These are phyloP conservation scores for Coboldia fuscipes DNA, from an alignment of 1,140 invertebrate genomes.

Conservation along the genomic window DNA sequence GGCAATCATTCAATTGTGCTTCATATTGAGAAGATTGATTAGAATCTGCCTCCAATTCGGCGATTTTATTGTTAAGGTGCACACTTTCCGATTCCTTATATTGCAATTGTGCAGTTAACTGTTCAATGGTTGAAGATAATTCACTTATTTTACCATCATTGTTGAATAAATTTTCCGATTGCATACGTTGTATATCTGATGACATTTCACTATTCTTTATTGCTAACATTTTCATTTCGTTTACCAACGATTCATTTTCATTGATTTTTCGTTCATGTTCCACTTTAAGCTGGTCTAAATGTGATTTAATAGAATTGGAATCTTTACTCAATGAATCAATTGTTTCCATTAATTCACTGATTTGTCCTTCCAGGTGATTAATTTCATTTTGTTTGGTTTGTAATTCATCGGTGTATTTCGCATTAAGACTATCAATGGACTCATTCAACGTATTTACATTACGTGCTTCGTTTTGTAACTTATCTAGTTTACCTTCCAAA, in stretches of 20 bases:
- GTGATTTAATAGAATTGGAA: conserved; percentile 1
- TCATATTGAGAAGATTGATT: conserved; percentile 19
- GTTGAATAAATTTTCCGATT: conserved; percentile 1
- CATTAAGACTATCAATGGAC: background rate
- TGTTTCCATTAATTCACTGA: conserved; percentile 6
- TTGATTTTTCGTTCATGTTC: conserved; percentile 6
- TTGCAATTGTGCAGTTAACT: conserved; percentile 11
- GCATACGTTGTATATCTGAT: background rate
- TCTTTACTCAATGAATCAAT: conserved; percentile 4
- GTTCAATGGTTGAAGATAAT: conserved; percentile 7
- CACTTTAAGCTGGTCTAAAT: conserved; percentile 5
- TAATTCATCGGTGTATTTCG: background rate
- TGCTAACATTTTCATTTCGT: conserved; percentile 7
- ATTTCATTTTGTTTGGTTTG: no score
- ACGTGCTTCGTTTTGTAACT: background rate
- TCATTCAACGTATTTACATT: conserved; percentile 6
- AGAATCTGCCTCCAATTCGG: conserved; percentile 19
- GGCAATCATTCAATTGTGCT: conserved; percentile 20
- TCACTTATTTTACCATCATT: conserved; percentile 1
- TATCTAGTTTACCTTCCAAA: conserved; percentile 13
- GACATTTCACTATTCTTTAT: conserved; percentile 5
- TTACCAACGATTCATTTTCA: conserved; percentile 5
- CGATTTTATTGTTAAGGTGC: conserved; percentile 21
- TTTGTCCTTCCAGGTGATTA: conserved; percentile 5
- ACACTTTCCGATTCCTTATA: conserved; percentile 20